Percentiles rank a stretch among this genome's conserved stretches.
Conservation (phyloP, 1,140 invertebrate genomes). For the Apis dorsata region DNA sequence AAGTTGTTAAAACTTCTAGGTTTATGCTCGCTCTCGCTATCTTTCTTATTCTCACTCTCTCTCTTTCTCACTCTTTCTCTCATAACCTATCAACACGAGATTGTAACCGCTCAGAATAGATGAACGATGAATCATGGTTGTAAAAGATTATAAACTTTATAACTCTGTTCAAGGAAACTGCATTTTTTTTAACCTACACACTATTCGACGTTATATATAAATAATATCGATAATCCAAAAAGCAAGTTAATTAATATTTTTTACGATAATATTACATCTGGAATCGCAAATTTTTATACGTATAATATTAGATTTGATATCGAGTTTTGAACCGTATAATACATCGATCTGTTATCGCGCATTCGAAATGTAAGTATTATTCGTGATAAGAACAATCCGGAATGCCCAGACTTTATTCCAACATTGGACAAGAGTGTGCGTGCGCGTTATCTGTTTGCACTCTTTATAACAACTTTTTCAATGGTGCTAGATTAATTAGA, state of each 20-base stretch:
- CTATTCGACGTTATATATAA: background rate
- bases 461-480: conserved; percentile 18
- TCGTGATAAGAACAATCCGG: conserved; percentile 26
- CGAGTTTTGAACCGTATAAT: conserved; percentile 32
- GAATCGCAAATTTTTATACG: too few species aligned
- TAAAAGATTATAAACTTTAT: conserved; percentile 14
- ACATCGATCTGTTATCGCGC: background rate
- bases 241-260: conserved; percentile 21
- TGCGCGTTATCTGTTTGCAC: conserved; percentile 1
- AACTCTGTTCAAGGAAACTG: background rate
- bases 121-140: background rate
- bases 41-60: background rate
- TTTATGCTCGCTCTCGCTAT: background rate
- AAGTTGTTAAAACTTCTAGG: background rate
- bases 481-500: conserved; percentile 11
- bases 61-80: background rate
- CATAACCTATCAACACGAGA: background rate
- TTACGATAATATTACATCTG: background rate
- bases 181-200: background rate
- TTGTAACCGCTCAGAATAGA: background rate
- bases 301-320: background rate
- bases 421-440: background rate
- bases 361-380: conserved; percentile 23
- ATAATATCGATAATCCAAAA: conserved; percentile 1
- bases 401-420: conserved; percentile 7